These are phyloP conservation scores for Dermolepida albohirtum DNA, from an alignment of 2,888 invertebrate genomes.

Conservation along the genomic window DNA sequence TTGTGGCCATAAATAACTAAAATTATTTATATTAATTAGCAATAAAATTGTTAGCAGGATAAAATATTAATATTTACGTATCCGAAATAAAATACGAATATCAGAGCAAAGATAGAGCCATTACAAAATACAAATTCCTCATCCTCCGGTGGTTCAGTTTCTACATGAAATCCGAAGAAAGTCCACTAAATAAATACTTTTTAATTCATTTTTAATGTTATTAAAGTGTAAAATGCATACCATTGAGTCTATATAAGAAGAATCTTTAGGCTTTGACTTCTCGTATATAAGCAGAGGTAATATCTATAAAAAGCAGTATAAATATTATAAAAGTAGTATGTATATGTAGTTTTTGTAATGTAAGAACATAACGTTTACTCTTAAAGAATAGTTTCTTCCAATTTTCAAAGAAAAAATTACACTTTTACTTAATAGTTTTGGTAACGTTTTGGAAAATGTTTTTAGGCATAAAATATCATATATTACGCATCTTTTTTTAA, in stretches of 20 bases:
- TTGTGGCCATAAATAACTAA: slow-evolving; percentile 37
- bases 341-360: too few relatives aligned
- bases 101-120: slow-evolving; percentile 30
- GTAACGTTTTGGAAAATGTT: too few relatives aligned
- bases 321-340: too few relatives aligned
- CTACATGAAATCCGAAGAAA: slow-evolving; percentile 37
- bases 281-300: slow-evolving; percentile 13
- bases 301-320: neutral
- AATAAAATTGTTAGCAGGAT: neutral
- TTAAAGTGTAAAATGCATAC: slow-evolving; percentile 12
- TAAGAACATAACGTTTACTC: too few relatives aligned
- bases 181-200: slow-evolving; percentile 28
- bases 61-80: slow-evolving; percentile 31
- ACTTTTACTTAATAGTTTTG: too few relatives aligned
- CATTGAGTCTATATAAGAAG: slow-evolving; percentile 37
- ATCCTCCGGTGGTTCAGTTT: slow-evolving; percentile 2
- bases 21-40: neutral
- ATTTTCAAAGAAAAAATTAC: too few relatives aligned
- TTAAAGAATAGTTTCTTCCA: too few relatives aligned
- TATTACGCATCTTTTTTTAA: too few relatives aligned
- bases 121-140: slow-evolving; percentile 33
- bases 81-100: slow-evolving; percentile 41
- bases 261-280: slow-evolving; percentile 20
- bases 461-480: too few relatives aligned
- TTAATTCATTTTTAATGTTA: too few relatives aligned